A percentile compares a stretch with the other conserved stretches of the same genome.
phyloP scores from a whole-genome alignment of 2,888 invertebrate species.

The Protophormia terraenovae region DNA sequence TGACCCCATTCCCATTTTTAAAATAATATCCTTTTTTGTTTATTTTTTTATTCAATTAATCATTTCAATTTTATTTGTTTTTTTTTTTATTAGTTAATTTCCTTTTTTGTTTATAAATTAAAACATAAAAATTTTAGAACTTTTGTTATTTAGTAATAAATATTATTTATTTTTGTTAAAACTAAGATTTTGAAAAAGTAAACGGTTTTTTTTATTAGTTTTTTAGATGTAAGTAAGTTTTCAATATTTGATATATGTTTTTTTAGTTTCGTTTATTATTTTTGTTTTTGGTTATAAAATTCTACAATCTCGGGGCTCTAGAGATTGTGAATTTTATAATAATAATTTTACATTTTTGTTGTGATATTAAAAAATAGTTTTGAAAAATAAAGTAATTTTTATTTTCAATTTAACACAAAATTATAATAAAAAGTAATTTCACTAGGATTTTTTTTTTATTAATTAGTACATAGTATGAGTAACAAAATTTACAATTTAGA shows the following conservation, averaged over 20 bases:
- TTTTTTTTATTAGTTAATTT: conserved; percentile 27
- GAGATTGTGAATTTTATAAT: conserved; percentile 55
- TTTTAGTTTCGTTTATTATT: not conserved
- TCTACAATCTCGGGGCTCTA: conserved; percentile 64
- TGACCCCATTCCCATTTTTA: not conserved
- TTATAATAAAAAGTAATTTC: too few species aligned
- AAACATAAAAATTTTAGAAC: conserved; percentile 40
- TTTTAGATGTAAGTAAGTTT: not conserved
- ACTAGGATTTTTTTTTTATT: not conserved
- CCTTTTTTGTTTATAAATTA: conserved; percentile 41
- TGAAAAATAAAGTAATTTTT: not conserved
- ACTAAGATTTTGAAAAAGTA: conserved; percentile 19
- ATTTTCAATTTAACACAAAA: not conserved
- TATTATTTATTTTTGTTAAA: not conserved
- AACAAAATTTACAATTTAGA: conserved; percentile 2
- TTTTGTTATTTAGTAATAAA: conserved; percentile 4
- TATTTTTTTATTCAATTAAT: conserved; percentile 23
- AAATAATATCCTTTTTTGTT: not conserved
- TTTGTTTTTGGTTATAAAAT: conserved; percentile 12
- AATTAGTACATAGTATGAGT: not conserved
- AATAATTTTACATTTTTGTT: not conserved
- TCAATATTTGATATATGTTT: conserved; percentile 18
- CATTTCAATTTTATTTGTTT: conserved; percentile 25
- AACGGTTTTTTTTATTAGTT: conserved; percentile 3
- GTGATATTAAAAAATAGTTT: too few species aligned